These are phyloP conservation scores for Acleris holmiana DNA, from an alignment of 2,888 invertebrate species.

Conservation along the genomic window DNA sequence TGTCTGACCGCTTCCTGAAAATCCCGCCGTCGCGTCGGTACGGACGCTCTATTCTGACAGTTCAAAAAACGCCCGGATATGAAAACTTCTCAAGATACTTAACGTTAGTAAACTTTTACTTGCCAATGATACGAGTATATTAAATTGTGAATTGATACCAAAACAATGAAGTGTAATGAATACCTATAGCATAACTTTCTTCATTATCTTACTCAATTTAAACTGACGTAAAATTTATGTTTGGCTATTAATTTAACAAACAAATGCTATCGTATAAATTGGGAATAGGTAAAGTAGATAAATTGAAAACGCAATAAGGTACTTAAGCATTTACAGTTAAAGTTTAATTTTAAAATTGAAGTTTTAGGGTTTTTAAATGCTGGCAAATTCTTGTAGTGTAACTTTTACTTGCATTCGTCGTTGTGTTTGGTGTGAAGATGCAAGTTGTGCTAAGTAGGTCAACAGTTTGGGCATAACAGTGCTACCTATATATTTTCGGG, in stretches of 20 bases:
- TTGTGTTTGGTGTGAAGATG: slow-evolving; percentile 1
- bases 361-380: background rate
- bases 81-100: slow-evolving; percentile 16
- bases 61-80: background rate
- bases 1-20: slow-evolving; percentile 54
- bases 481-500: slow-evolving; percentile 36
- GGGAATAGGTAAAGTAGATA: background rate
- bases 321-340: too few relatives aligned
- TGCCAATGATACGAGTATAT: background rate
- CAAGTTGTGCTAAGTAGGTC: slow-evolving; percentile 34
- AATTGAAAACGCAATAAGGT: background rate
- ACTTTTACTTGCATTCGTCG: slow-evolving; percentile 2
- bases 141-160: slow-evolving; percentile 11
- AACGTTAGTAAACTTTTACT: slow-evolving; percentile 8
- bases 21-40: slow-evolving; percentile 36
- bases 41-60: slow-evolving; percentile 16
- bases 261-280: background rate
- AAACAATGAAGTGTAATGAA: slow-evolving; percentile 33
- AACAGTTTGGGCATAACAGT: slow-evolving; percentile 22
- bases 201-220: slow-evolving; percentile 13
- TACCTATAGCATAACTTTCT: slow-evolving; percentile 18
- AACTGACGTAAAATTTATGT: background rate
- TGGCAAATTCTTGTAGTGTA: background rate
- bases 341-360: background rate
- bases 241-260: slow-evolving; percentile 1